Conservation (phyloP, 2,113 vertebrate species). For the Rhinolophus ferrumequinum region DNA sequence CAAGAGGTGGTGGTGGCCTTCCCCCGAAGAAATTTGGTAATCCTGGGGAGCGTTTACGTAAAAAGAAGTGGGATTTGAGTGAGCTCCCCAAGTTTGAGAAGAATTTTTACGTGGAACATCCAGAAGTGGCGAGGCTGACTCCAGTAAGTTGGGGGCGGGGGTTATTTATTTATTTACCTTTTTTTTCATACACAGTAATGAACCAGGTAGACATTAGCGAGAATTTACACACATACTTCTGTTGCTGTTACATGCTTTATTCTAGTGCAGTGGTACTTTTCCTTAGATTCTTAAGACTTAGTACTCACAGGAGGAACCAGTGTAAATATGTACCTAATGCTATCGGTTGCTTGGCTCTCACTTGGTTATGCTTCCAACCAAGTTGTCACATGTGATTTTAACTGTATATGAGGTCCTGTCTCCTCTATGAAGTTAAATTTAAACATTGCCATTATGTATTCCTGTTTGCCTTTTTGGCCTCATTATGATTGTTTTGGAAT, state of each 20-base stretch:
- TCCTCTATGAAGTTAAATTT: background rate
- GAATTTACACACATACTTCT: background rate
- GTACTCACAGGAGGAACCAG: background rate
- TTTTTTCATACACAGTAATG: background rate
- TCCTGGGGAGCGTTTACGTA: constrained; percentile 95
- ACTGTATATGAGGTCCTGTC: background rate
- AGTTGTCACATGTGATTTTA: background rate
- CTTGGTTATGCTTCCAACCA: background rate
- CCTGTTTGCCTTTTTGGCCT: background rate
- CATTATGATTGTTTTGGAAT: background rate
- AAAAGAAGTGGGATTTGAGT: constrained; percentile 97
- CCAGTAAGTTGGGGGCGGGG: constrained; percentile 84
- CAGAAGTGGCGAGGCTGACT: constrained; percentile 92
- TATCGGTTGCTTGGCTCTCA: background rate
- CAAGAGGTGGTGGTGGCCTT: constrained; percentile 89
- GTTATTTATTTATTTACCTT: background rate
- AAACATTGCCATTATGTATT: background rate
- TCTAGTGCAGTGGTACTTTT: background rate
- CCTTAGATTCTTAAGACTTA: background rate
- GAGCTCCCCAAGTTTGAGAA: constrained; percentile 99
- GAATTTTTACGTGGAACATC: constrained; percentile 96
- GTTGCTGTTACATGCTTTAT: background rate
- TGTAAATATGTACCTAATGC: background rate
- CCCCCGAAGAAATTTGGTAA: constrained; percentile 96
- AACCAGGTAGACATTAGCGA: background rate